A percentile compares a stretch with the other conserved stretches of the same genome.
These are phyloP conservation scores for Aphaenogaster floridana DNA, from an alignment of 1,140 invertebrate genomes.

Conservation along the genomic window DNA sequence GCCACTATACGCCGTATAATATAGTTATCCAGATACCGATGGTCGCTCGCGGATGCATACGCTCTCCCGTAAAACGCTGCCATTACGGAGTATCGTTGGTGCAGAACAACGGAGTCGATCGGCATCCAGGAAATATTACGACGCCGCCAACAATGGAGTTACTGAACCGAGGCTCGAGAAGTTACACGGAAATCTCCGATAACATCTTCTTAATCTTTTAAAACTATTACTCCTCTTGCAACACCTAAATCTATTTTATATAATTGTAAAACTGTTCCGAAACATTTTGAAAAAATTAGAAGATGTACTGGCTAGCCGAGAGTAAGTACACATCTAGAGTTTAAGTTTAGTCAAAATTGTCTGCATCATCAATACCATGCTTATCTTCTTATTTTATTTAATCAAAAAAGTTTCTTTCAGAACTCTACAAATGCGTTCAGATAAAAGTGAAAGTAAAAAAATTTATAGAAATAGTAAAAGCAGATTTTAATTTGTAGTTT, in stretches of 20 bases:
- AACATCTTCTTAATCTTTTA: conserved; percentile 14
- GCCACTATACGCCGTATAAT: conserved; percentile 77
- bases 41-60: conserved; percentile 65
- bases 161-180: conserved; percentile 54
- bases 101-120: conserved; percentile 73
- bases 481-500: not conserved
- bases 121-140: conserved; percentile 64
- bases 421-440: not conserved
- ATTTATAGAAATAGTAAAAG: not conserved
- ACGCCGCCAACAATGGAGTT: conserved; percentile 67
- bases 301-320: not conserved
- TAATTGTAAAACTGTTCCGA: not conserved
- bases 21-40: conserved; percentile 79
- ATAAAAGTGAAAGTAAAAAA: not conserved
- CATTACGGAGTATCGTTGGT: conserved; percentile 70
- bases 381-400: not conserved
- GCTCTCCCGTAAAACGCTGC: conserved; percentile 64
- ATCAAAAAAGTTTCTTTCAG: not conserved
- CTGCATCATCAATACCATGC: not conserved
- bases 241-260: not conserved
- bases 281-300: not conserved
- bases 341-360: not conserved
- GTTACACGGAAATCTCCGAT: conserved; percentile 36
- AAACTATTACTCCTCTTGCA: not conserved
- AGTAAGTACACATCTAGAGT: not conserved